Base-by-base conservation (phyloP, 1,140 invertebrate species). In the Cotesia glomerata region DNA sequence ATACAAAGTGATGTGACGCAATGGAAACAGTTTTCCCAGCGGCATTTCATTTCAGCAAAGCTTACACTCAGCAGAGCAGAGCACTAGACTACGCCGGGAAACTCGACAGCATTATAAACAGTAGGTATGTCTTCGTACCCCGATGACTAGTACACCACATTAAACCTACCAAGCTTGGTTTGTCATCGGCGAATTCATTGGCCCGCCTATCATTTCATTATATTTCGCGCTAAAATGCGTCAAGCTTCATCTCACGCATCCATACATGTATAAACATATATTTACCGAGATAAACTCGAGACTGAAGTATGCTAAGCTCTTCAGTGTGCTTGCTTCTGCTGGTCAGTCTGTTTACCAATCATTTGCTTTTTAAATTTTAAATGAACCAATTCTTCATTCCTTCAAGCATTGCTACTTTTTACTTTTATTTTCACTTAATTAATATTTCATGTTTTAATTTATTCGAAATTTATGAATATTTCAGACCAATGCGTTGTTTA, bases 141-240 rank as follows among this genome's bases (percentile, higher is more conserved):
- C 14, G 13, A n/a, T 14, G 16, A 58, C 56, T 58, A 35, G 11
- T 75, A 75, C 76, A 73, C 74, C 74, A 77, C 77, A 80, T 78
- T 77, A 71, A 78, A 78, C 74, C 75, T 65, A 72, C 70, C 74
- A 74, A 79, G 69, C 78, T 80, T 80, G 75, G 70, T 75, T 76
- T 69, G 75, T 77, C 72, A 68, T 58, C 63, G 79, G 76, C 71
- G 69, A 77, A 82, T 82, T 80, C 80, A 82, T 78, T 81, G 78
- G 75, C 49, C 71, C 76, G 79, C 76, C 78, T 78, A 81, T 82
- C 72, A 82, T 82, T 78, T 77, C 75, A 79, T 81, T 80, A 80
- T 69, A 34, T 49, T 66, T 68, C 68, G 63, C 76, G 63, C 64
- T 51, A 71, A 77, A 78, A 78, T 78, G 18, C 62, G 68, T 75